A percentile compares a stretch with the other conserved stretches of the same genome.
phyloP scores from a whole-genome alignment of 2,113 vertebrate genomes.

The Xiphophorus couchianus region DNA sequence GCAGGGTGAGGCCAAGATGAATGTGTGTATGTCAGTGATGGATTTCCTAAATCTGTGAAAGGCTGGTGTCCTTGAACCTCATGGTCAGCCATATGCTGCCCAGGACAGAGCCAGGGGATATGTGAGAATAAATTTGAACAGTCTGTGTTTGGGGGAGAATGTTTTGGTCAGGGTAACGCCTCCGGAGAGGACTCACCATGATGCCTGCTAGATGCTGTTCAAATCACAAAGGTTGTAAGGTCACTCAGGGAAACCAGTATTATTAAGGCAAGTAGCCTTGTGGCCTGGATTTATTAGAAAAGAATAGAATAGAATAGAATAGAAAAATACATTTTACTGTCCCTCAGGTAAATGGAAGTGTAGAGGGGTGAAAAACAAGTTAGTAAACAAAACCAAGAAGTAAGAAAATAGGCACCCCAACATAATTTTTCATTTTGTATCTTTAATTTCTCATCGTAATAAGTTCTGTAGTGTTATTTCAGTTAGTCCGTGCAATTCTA shows the following conservation, averaged over 20 bases:
- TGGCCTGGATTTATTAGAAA: background rate
- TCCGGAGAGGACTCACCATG: slow-evolving; percentile 31
- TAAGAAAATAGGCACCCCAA: no score
- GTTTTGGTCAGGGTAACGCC: slow-evolving; percentile 34
- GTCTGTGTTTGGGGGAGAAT: slow-evolving; percentile 38
- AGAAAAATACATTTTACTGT: no score
- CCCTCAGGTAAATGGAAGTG: no score
- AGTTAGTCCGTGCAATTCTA: no score
- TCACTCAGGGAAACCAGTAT: slow-evolving; percentile 11
- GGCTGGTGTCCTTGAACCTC: slow-evolving; percentile 77
- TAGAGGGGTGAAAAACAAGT: no score
- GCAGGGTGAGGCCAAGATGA: slow-evolving; percentile 49
- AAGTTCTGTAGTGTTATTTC: no score
- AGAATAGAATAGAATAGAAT: background rate
- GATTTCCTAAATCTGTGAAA: slow-evolving; percentile 74
- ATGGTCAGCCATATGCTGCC: slow-evolving; percentile 70
- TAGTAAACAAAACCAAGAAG: no score
- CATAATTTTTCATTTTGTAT: no score
- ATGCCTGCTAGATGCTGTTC: slow-evolving; percentile 27
- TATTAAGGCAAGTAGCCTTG: background rate
- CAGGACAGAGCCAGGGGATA: slow-evolving; percentile 58
- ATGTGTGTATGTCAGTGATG: slow-evolving; percentile 76
- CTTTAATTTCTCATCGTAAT: no score
- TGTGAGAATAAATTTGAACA: slow-evolving; percentile 23
- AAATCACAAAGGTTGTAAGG: slow-evolving; percentile 38